Base-by-base conservation (phyloP, 2,888 invertebrate genomes). In the Pilophorus perplexus region DNA sequence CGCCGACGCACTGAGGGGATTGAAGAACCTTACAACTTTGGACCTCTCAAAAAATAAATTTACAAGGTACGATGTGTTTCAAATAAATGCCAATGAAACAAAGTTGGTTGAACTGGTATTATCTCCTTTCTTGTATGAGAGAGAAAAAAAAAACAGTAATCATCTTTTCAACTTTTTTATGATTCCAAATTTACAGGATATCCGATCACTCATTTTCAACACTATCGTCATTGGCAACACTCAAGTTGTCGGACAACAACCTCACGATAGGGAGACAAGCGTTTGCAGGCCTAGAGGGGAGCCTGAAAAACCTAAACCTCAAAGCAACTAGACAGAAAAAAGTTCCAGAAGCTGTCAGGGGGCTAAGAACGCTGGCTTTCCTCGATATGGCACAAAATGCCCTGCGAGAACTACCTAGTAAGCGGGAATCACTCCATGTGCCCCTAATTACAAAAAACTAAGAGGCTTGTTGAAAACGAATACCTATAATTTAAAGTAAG, bases 351-450 rank as follows among this genome's bases (percentile, higher is more conserved):
- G 87, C 90, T 50, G 85, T 93, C 18, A 80, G 85, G 69, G 89
- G 89, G 4, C 80, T 94, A 28, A 84, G 82, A 68, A 87, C 87
- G 52, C 78, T 94, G 71, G 93, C 93, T 0, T 94, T 93, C 75
- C 80, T 94, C 66, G 94, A 94, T 79, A 79, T 94, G 66, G 93
- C 93, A 1, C 89, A 93, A 77, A 94, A 94, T 75, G 87, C 89
- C 73, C 85, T 94, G 48, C 81, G 87, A 71, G 90, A 90, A 76
- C 78, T 93, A 66, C 90, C 90, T 0, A 88, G 66, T 66, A 33
- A 54, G 27, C 12, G 2, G 12, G 14, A n/a, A 27, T 23, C n/a
- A 8, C 33, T n/a, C n/a, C n/a, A n/a, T n/a, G n/a, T n/a, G n/a
- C n/a, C n/a, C n/a, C n/a, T 10, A 12, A 37, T 12, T 12, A 37